phyloP scores from a whole-genome alignment of 1,140 invertebrate species.

The Drosophila mauritiana region DNA sequence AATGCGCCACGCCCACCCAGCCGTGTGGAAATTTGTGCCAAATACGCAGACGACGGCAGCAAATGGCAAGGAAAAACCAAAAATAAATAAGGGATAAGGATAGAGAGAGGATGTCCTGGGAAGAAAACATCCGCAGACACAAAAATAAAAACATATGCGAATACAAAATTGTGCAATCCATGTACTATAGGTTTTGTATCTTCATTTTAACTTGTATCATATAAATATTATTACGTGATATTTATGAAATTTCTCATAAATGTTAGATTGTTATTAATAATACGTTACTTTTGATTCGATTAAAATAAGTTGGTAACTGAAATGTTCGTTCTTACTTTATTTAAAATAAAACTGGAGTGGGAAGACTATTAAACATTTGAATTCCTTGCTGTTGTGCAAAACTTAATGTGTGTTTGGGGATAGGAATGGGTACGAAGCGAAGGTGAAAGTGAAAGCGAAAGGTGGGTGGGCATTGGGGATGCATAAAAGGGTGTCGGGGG shows the following conservation, averaged over 20 bases:
- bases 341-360: background rate
- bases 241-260: too few species aligned
- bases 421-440: background rate
- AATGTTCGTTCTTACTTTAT: background rate
- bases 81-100: background rate
- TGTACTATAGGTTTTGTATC: background rate
- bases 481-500: conserved; percentile 29
- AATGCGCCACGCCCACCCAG: background rate
- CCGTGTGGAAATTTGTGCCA: conserved; percentile 49
- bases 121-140: background rate
- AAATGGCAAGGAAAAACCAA: conserved; percentile 14
- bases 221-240: too few species aligned
- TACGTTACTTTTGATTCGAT: too few species aligned
- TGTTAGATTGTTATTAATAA: too few species aligned
- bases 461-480: conserved; percentile 12
- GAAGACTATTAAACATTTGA: conserved; percentile 4
- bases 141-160: background rate
- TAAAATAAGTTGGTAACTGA: too few species aligned
- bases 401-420: conserved; percentile 29
- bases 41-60: conserved; percentile 45
- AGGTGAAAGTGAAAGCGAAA: background rate
- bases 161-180: background rate
- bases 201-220: too few species aligned
- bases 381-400: background rate
- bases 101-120: conserved; percentile 2